A percentile compares a stretch with the other conserved stretches of the same genome.
These are phyloP conservation scores for Ammodytes dubius DNA, from an alignment of 2,113 vertebrate genomes.

Conservation along the genomic window DNA sequence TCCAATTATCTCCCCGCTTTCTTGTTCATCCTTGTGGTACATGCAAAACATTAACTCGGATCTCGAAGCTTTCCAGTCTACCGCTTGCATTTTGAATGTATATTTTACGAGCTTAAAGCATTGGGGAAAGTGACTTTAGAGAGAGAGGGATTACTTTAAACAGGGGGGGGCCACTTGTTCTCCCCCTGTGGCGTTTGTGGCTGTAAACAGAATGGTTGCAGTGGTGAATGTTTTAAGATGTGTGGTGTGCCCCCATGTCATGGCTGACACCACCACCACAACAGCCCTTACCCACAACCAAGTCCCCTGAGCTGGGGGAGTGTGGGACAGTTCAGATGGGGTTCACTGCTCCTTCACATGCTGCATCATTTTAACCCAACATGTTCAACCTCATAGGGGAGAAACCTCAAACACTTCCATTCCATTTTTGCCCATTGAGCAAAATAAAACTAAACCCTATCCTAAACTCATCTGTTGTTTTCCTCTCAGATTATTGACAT, in stretches of 20 bases:
- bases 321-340: conserved; percentile 24
- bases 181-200: conserved; percentile 54
- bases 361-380: conserved; percentile 41
- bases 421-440: too few species aligned
- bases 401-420: too few species aligned
- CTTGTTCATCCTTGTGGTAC: conserved; percentile 25
- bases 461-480: too few species aligned
- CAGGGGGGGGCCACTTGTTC: conserved; percentile 47
- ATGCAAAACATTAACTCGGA: conserved; percentile 23
- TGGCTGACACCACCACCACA: too few species aligned
- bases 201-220: conserved; percentile 45
- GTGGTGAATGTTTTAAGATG: conserved; percentile 66
- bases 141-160: conserved; percentile 43
- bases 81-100: conserved; percentile 42
- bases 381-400: conserved; percentile 57
- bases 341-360: conserved; percentile 19
- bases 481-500: too few species aligned
- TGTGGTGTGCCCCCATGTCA: conserved; percentile 31
- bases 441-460: too few species aligned
- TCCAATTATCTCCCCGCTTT: conserved; percentile 39
- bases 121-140: conserved; percentile 38
- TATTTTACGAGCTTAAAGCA: conserved; percentile 28
- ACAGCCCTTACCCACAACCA: too few species aligned
- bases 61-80: conserved; percentile 33
- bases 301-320: conserved; percentile 22